Evolutionary conservation across 2,797 vertebrate genomes (phyloP).

Genomic region (Ciconia nigra): DNA sequence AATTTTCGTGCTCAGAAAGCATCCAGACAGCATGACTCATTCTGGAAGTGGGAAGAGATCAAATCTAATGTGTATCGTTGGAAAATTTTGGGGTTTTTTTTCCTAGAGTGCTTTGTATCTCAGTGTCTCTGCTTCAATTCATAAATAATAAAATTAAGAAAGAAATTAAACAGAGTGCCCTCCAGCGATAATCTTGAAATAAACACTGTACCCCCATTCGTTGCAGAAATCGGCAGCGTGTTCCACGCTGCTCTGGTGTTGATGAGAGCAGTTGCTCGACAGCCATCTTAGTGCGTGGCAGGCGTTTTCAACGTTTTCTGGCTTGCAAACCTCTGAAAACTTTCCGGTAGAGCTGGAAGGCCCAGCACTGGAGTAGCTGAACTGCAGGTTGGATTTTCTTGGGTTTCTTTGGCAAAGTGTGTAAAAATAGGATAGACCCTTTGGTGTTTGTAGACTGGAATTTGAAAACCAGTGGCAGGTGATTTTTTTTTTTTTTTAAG

Average conservation of each 20-base stretch:
- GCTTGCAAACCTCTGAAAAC: not conserved
- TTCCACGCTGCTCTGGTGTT: not conserved
- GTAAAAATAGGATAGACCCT: not conserved
- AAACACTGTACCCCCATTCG: not conserved
- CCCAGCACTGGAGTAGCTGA: rapidly evolving
- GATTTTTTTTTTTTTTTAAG: not conserved
- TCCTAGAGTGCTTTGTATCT: not conserved
- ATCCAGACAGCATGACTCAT: not conserved
- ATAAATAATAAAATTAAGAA: not conserved
- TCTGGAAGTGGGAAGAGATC: not conserved
- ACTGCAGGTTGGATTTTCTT: not conserved
- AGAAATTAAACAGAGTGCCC: not conserved
- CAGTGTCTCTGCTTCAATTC: not conserved
- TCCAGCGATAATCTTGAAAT: not conserved
- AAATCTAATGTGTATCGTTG: not conserved
- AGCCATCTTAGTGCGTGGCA: not conserved
- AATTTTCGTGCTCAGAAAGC: conserved; percentile 24
- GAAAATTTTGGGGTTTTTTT: not conserved
- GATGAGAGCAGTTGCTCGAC: not conserved
- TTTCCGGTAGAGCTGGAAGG: not conserved
- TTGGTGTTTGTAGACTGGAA: not conserved
- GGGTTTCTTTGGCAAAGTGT: not conserved
- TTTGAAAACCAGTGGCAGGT: not conserved
- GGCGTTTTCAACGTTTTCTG: not conserved
- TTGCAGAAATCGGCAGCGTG: rapidly evolving